These are phyloP conservation scores for Aphidius gifuensis DNA, from an alignment of 1,140 invertebrate species.

Conservation along the genomic window DNA sequence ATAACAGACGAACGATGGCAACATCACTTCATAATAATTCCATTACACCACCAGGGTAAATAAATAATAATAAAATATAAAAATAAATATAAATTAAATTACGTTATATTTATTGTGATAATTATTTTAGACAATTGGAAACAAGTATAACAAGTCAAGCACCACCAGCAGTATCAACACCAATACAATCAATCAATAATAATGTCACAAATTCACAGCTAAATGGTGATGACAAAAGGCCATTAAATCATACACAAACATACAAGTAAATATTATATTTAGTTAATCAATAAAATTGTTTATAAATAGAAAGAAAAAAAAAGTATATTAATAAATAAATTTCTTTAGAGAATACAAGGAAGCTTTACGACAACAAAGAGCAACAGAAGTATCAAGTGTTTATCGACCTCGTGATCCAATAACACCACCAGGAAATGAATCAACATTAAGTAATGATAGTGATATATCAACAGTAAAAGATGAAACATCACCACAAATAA, in stretches of 20 bases:
- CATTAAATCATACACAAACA: slow-evolving; percentile 74
- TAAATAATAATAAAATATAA: neutral
- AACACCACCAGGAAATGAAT: slow-evolving; percentile 39
- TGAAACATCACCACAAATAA: slow-evolving; percentile 28
- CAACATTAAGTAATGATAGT: slow-evolving; percentile 39
- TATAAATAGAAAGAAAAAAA: slow-evolving; percentile 1
- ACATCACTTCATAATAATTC: slow-evolving; percentile 41
- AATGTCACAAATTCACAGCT: slow-evolving; percentile 45
- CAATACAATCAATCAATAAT: slow-evolving; percentile 31
- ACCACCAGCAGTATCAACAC: slow-evolving; percentile 31
- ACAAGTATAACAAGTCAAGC: slow-evolving; percentile 36
- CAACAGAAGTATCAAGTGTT: slow-evolving; percentile 67
- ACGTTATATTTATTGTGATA: neutral
- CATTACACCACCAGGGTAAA: slow-evolving; percentile 47
- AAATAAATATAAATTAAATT: neutral
- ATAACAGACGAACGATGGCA: slow-evolving; percentile 42
- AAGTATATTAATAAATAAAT: slow-evolving; percentile 25
- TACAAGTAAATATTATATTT: slow-evolving; percentile 65
- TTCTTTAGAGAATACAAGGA: slow-evolving; percentile 79
- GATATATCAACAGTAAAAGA: slow-evolving; percentile 31
- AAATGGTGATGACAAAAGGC: slow-evolving; percentile 67
- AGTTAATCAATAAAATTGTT: neutral
- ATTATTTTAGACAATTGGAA: slow-evolving; percentile 37
- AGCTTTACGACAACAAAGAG: slow-evolving; percentile 77
- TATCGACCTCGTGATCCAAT: slow-evolving; percentile 63